A percentile compares a stretch with the other conserved stretches of the same genome.
These are phyloP conservation scores for Maniola hyperantus DNA, from an alignment of 2,888 invertebrate genomes.

Conservation along the genomic window DNA sequence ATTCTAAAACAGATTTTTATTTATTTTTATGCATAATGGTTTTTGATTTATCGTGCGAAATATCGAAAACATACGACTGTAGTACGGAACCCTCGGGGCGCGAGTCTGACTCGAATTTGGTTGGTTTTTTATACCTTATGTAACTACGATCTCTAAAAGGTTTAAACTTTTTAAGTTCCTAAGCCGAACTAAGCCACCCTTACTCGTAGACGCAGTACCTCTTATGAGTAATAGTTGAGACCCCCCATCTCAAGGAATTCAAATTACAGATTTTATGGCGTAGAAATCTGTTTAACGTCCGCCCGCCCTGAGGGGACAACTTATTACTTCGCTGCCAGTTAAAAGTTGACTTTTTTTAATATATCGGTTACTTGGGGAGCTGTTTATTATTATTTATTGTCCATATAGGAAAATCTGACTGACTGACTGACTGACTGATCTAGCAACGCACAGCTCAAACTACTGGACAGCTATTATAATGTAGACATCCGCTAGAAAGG, in stretches of 20 bases:
- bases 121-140: not conserved
- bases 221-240: constrained; percentile 51
- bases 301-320: constrained; percentile 42
- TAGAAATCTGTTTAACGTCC: constrained; percentile 75
- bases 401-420: too few relatives aligned
- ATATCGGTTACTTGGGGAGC: not conserved
- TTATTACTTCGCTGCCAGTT: constrained; percentile 21
- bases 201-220: not conserved
- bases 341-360: constrained; percentile 12
- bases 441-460: too few relatives aligned
- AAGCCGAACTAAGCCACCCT: not conserved
- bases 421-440: too few relatives aligned
- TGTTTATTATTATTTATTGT: not conserved
- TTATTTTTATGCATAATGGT: too few relatives aligned
- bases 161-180: not conserved
- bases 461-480: too few relatives aligned
- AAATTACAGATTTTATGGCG: constrained; percentile 78
- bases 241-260: constrained; percentile 71
- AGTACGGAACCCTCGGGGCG: too few relatives aligned
- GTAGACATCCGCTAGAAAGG: too few relatives aligned
- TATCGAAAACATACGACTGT: too few relatives aligned
- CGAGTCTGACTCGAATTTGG: too few relatives aligned
- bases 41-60: too few relatives aligned
- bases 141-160: not conserved
- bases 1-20: too few relatives aligned